Base-by-base conservation (phyloP, 2,888 invertebrate genomes). In the Scaptomyza cyrtandrae region DNA sequence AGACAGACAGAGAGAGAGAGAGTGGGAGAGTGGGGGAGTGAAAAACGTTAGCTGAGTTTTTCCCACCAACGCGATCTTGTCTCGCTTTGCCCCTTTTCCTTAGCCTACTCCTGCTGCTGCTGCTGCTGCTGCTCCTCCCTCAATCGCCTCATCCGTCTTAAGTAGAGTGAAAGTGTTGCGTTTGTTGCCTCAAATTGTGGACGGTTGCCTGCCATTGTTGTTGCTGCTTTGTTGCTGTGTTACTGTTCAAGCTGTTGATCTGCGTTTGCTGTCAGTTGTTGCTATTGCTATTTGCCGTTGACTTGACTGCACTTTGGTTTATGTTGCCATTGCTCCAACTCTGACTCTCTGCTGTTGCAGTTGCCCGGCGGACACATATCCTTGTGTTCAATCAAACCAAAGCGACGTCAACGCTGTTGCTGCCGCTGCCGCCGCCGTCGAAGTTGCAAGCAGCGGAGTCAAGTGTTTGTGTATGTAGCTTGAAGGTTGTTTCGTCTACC, bases 131-230 rank as follows among this genome's bases (percentile, higher is more conserved):
- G 58, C 78, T 73, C 76, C 66, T 75, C 75, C 75, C 78, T 73
- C 75, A 64, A 77, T 61, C 73, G 78, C 61, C 73, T 71, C 86
- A 80, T 83, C 71, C 76, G 77, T 86, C 87, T 81, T 88, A 86
- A 86, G 71, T 86, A 86, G 85, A 86, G 85, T 86, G 85, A 86
- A 86, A 86, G 85, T 86, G 85, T 86, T 88, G 85, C 85, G 88
- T 84, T 84, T 80, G 16, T 83, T 83, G 86, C 64, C 78, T 78
- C 71, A 86, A 84, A 78, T 71, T 68, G 73, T 69, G 62, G 64
- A 70, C 74, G 54, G 6, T 72, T 72, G 78, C 58, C 55, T 67
- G 78, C 58, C 55, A 66, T 74, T 73, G 64, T 63, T 68, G 70
- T 41, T 73, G 60, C n/a, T 24, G 5, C 37, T 19, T 19, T 60